Evolutionary conservation across 1,140 invertebrate genomes (phyloP), one percentile per base, ranked within the genome.

Genomic region (Brevipalpus yothersi): DNA sequence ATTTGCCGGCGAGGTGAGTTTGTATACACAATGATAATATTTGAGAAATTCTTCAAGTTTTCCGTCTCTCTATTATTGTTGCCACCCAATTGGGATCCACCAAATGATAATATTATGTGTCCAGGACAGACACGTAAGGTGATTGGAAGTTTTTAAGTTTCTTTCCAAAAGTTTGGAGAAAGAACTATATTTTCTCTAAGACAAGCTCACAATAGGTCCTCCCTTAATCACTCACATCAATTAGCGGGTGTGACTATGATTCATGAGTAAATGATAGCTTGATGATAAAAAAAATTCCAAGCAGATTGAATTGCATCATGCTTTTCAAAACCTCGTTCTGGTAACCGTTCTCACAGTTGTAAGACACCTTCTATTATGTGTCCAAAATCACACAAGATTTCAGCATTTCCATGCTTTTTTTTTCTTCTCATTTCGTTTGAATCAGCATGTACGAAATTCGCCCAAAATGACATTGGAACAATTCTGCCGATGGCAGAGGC

Each of bases 401-500:
- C 12, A 2, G n/a, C n/a, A n/a, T 51, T 51, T 17, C 49, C 5
- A 10, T 51, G 8, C 53, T 40, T 55, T 39, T 23, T 39, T 1
- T n/a, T 58, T 42, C 9, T 42, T n/a, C 13, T 39, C 40, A 12
- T 11, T 58, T 8, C 55, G 3, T 4, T 3, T 8, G 42, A 23
- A 19, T 12, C 42, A 12, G 15, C 23, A 19, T 31, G 12, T 21
- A 15, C 21, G 23, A 19, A n/a, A 58, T 47, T 58, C 21, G 43
- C 42, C 49, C 7, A 56, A 21, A 45, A 17, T 13, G 21, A 39
- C 31, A 75, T 70, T 87, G 11, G 74, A 75, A 40, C 74, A 73
- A 56, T 87, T 86, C 68, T 86, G 84, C 65, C 67, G 73, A 4
- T 84, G 80, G 78, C 80, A 85, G 63, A 71, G 76, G 42, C 69